These are phyloP conservation scores for Petrophora chlorosata DNA, from an alignment of 2,888 invertebrate species.

Conservation along the genomic window DNA sequence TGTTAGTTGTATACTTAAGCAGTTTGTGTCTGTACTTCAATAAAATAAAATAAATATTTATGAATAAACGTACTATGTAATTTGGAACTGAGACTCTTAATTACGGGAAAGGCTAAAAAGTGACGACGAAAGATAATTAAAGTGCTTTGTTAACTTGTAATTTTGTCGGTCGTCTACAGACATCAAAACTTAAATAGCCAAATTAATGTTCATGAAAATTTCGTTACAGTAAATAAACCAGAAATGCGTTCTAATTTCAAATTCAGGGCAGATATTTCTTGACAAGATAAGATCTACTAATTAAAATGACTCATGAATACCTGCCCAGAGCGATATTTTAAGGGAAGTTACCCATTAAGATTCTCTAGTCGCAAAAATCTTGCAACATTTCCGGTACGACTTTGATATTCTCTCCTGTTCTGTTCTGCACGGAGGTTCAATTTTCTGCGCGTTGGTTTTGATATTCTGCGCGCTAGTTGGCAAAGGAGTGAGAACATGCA, in stretches of 20 bases:
- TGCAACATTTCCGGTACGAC: too few species aligned
- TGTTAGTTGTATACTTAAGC: constrained; percentile 29
- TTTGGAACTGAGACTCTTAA: constrained; percentile 26
- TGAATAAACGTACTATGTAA: constrained; percentile 1
- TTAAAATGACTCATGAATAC: constrained; percentile 29
- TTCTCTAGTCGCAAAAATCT: constrained; percentile 13
- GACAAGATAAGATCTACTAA: constrained; percentile 34
- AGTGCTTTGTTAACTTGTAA: constrained; percentile 40
- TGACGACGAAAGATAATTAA: constrained; percentile 43
- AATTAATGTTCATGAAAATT: constrained; percentile 44
- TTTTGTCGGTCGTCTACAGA: constrained; percentile 39
- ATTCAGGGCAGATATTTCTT: constrained; percentile 35
- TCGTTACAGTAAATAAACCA: constrained; percentile 33
- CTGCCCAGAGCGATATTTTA: constrained; percentile 13
- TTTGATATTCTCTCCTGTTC: constrained; percentile 48
- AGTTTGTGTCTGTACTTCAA: constrained; percentile 28
- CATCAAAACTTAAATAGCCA: constrained; percentile 41
- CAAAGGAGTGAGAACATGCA: constrained; percentile 28
- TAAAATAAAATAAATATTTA: constrained; percentile 20
- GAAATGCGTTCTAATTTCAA: constrained; percentile 31
- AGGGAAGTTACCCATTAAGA: constrained; percentile 2
- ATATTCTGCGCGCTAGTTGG: constrained; percentile 2
- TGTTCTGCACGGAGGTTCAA: too few species aligned
- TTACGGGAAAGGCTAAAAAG: constrained; percentile 39
- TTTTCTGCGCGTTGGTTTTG: constrained; percentile 29